Percentiles rank a stretch among this genome's conserved stretches.
phyloP scores from a whole-genome alignment of 2,113 vertebrate genomes.

The Cervus canadensis region DNA sequence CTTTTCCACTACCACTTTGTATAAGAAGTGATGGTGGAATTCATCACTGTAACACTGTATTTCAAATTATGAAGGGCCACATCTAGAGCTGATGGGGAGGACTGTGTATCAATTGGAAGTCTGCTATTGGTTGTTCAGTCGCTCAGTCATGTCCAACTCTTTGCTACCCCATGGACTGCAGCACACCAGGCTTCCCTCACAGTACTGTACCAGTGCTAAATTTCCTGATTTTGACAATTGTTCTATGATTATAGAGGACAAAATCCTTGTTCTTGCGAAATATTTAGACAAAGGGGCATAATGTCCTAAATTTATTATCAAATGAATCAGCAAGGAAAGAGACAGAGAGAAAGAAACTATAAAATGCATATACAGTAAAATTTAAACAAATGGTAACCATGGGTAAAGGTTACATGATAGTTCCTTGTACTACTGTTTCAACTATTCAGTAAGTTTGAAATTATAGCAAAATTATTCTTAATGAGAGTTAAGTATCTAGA shows the following conservation, averaged over 20 bases:
- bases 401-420: neutral
- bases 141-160: neutral
- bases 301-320: neutral
- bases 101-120: neutral
- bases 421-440: neutral
- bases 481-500: neutral
- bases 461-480: neutral
- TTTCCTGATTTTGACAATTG: neutral
- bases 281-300: neutral
- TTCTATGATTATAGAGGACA: neutral
- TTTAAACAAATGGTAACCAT: neutral
- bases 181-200: neutral
- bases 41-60: neutral
- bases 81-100: neutral
- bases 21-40: neutral
- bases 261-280: neutral
- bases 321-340: too few species aligned
- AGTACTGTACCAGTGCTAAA: neutral
- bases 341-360: neutral
- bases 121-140: neutral
- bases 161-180: neutral
- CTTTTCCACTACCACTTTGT: neutral
- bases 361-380: neutral
- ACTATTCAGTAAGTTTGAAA: neutral
- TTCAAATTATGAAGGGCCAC: neutral